phyloP scores from a whole-genome alignment of 2,797 vertebrate species.

The Gallinago nigripennis region DNA sequence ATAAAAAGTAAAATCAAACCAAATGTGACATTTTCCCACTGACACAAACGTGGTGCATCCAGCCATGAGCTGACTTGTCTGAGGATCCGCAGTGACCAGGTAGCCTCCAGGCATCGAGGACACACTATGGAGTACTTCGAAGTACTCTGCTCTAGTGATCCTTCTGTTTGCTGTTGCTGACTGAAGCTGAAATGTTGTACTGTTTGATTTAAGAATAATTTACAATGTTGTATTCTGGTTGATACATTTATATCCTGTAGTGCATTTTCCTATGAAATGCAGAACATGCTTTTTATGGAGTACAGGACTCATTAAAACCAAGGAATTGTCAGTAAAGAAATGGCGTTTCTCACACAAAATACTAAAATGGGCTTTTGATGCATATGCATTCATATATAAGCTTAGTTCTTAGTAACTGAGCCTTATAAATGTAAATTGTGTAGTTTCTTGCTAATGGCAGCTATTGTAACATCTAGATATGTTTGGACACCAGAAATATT shows the following conservation, averaged over 20 bases:
- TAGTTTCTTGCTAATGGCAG: background rate
- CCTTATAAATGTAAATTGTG: background rate
- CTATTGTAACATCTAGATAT: background rate
- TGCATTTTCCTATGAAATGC: background rate
- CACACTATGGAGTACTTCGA: accelerated
- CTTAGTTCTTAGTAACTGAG: background rate
- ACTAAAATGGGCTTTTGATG: background rate
- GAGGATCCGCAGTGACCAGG: background rate
- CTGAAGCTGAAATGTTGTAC: background rate
- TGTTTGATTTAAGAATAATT: background rate
- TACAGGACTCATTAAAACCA: background rate
- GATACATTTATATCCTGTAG: background rate
- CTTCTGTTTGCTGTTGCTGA: background rate
- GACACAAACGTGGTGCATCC: background rate
- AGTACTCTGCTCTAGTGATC: background rate
- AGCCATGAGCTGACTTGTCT: background rate
- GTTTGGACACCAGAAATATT: slow-evolving; percentile 11
- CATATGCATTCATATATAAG: background rate
- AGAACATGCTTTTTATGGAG: background rate
- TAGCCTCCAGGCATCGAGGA: background rate
- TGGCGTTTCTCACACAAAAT: background rate
- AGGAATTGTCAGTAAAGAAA: background rate
- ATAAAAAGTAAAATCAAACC: background rate
- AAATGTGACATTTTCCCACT: background rate
- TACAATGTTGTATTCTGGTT: background rate